phyloP scores from a whole-genome alignment of 1,140 invertebrate genomes.

The Macrobrachium rosenbergii region DNA sequence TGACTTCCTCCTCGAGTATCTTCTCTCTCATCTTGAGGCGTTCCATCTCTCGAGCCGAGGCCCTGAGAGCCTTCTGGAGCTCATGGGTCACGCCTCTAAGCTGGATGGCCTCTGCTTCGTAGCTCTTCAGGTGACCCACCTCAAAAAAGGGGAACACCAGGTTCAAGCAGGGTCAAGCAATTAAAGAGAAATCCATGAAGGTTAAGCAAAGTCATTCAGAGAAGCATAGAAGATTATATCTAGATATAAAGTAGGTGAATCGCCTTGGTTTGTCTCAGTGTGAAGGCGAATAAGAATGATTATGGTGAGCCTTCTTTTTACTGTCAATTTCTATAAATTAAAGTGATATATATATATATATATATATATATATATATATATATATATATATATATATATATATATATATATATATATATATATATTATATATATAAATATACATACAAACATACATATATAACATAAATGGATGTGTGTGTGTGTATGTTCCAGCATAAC shows the following conservation, averaged over 20 bases:
- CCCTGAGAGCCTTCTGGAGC: slow-evolving; percentile 74
- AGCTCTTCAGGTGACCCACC: slow-evolving; percentile 74
- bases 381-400: neutral
- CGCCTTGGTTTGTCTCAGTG: no score
- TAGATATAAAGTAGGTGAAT: no score
- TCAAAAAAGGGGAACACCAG: slow-evolving; percentile 64
- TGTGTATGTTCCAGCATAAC: no score
- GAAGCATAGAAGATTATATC: neutral
- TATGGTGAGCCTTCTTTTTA: no score
- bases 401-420: slow-evolving; percentile 29
- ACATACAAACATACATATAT: neutral
- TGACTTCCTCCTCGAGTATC: slow-evolving; percentile 49
- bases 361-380: neutral
- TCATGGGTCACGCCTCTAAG: slow-evolving; percentile 75
- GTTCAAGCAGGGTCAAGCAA: slow-evolving; percentile 35
- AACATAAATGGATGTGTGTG: slow-evolving; percentile 37
- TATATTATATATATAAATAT: slow-evolving; percentile 45
- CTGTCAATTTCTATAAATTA: no score
- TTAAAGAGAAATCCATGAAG: no score
- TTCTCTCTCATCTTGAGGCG: slow-evolving; percentile 74
- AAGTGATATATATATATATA: slow-evolving; percentile 17
- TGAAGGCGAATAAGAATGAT: no score
- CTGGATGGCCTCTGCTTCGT: slow-evolving; percentile 75
- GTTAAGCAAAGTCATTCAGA: neutral
- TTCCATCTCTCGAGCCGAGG: slow-evolving; percentile 75